Percentiles rank a stretch among this genome's conserved stretches.
Evolutionary conservation across 2,797 vertebrate genomes (phyloP).

Genomic region (Phylloscopus collybita): DNA sequence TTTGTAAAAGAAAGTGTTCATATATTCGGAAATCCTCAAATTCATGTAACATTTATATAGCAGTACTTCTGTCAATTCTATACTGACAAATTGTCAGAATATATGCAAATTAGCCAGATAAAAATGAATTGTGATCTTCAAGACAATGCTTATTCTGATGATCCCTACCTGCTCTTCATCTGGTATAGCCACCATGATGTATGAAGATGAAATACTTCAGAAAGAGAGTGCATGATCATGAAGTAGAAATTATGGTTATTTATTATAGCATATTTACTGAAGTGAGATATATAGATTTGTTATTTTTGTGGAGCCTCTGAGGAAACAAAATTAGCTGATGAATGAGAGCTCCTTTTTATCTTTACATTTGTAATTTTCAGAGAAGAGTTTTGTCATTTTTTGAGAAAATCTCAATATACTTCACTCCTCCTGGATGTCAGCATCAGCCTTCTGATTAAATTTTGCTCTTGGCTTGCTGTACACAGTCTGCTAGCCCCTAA

Average conservation of each 20-base stretch:
- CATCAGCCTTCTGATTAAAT: conserved; percentile 10
- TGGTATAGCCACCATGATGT: not conserved
- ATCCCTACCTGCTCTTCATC: not conserved
- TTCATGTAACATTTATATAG: not conserved
- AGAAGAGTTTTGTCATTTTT: conserved; percentile 33
- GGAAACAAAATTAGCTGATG: not conserved
- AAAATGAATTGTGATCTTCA: not conserved
- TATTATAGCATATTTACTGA: not conserved
- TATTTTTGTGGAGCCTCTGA: not conserved
- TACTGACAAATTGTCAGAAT: not conserved
- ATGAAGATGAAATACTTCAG: not conserved
- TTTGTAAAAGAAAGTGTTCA: not conserved
- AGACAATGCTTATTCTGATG: not conserved
- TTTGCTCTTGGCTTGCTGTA: conserved; percentile 27
- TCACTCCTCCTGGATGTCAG: conserved; percentile 1
- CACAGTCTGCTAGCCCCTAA: not conserved
- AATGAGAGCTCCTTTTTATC: not conserved
- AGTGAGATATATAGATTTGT: not conserved
- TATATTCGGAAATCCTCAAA: not conserved
- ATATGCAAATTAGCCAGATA: not conserved
- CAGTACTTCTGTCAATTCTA: not conserved
- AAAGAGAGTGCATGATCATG: not conserved
- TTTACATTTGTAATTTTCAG: conserved; percentile 21
- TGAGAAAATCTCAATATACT: not conserved
- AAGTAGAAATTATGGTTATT: not conserved